Evolutionary conservation across 2,797 vertebrate species (phyloP), one percentile per base, ranked within the genome.

Genomic region (Tauraco hartlaubi): DNA sequence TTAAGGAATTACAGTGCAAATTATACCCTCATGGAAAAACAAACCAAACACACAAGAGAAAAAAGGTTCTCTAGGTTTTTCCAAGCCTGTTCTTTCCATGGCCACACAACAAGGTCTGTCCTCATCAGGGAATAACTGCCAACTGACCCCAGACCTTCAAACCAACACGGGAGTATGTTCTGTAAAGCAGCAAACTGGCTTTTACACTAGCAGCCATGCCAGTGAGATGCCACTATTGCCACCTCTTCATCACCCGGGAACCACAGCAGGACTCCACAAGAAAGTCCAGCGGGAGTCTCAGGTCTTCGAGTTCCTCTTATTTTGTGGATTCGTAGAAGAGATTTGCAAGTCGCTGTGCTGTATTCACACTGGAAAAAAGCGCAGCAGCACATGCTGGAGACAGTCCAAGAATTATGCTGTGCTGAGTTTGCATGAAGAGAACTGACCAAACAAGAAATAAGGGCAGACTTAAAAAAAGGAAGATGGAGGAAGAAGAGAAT

Each of bases 351-450:
- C 72, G 82, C 72, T 29, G 28, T n/a, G 52, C 66, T 91, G 33
- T 55, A 49, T 82, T 86, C 74, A 59, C 58, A 52, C 33, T 1
- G 9, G 52, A 58, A 87, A 61, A 68, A 41, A 49, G 26, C 29
- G 41, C 73, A 77, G 54, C 51, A 69, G 52, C 43, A 44, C 66
- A 75, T 0, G 0, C 81, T 91, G 76, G 78, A 91, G 46, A 68
- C 18, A 46, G 37, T 37, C 85, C 62, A 91, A 86, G 66, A 94
- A 85, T 55, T 90, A 83, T 0, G 85, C 76, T 85, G 69, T 69
- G 73, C 85, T 63, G 82, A 92, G 73, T 64, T 54, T 8, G 29
- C 71, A 54, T 49, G 31, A 90, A 92, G 67, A 93, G 87, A 90
- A 62, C 1, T 67, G 43, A 75, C 58, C 54, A 67, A 67, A 67